phyloP scores from a whole-genome alignment of 2,113 vertebrate genomes.

The Petaurus breviceps region DNA sequence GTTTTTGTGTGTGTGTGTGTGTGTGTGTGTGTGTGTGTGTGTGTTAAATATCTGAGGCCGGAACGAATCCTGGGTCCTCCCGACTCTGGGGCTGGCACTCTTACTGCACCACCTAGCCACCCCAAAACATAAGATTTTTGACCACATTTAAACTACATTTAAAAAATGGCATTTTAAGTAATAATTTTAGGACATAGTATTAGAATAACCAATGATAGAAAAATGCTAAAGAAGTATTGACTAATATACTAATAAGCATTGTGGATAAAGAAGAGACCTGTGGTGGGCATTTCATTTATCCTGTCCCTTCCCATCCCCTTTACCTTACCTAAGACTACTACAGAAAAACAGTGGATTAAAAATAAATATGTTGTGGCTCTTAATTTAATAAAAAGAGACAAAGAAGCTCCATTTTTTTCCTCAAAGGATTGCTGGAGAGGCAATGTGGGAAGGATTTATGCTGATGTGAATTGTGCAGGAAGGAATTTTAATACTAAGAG shows the following conservation, averaged over 20 bases:
- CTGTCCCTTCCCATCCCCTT: background rate
- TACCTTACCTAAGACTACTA: background rate
- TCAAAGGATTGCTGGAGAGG: conserved; percentile 39
- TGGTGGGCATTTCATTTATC: background rate
- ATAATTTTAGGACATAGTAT: conserved; percentile 18
- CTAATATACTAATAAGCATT: background rate
- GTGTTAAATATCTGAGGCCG: too few relatives aligned
- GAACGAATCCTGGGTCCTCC: too few relatives aligned
- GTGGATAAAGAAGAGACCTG: background rate
- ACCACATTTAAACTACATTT: background rate
- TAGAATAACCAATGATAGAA: background rate
- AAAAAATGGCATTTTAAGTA: conserved; percentile 18
- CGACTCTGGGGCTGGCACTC: too few relatives aligned
- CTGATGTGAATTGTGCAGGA: conserved; percentile 61
- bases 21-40: too few relatives aligned
- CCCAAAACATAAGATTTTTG: conserved; percentile 40
- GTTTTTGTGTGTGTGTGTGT: too few relatives aligned
- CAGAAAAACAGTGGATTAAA: background rate
- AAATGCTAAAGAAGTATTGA: background rate
- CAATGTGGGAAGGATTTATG: conserved; percentile 64
- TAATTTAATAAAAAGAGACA: conserved; percentile 34
- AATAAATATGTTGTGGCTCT: conserved; percentile 15
- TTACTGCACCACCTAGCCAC: too few relatives aligned
- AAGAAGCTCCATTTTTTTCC: conserved; percentile 30
- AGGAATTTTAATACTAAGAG: conserved; percentile 67